Percentiles rank a stretch among this genome's conserved stretches.
phyloP scores from a whole-genome alignment of 2,888 invertebrate genomes.

The Choreutis nemorana region DNA sequence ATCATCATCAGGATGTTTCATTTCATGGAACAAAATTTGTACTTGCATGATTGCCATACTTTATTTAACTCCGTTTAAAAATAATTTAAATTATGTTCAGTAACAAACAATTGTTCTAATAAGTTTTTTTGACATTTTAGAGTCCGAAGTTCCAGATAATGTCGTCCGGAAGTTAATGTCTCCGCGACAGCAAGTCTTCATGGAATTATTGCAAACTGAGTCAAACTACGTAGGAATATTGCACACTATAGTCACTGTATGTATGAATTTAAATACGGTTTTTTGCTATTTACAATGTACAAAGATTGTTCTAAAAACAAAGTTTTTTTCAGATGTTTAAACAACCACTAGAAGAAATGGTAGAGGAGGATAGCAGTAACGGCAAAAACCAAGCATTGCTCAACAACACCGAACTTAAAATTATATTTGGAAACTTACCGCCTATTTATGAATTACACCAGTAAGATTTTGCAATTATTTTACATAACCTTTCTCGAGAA shows the following conservation, averaged over 20 bases:
- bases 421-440: constrained; percentile 94
- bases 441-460: constrained; percentile 94
- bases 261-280: constrained; percentile 12
- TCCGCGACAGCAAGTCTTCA: constrained; percentile 82
- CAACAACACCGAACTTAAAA: constrained; percentile 90
- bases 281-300: not conserved
- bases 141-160: constrained; percentile 68
- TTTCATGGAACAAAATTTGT: no score
- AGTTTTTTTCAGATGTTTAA: constrained; percentile 80
- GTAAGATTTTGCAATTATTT: constrained; percentile 62
- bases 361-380: constrained; percentile 75
- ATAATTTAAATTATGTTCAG: constrained; percentile 4
- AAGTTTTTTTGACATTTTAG: no score
- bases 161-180: constrained; percentile 74
- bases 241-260: constrained; percentile 89
- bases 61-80: no score
- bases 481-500: not conserved
- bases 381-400: constrained; percentile 74
- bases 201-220: constrained; percentile 96
- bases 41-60: no score
- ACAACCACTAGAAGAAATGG: constrained; percentile 87
- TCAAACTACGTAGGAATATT: constrained; percentile 97
- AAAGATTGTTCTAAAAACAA: constrained; percentile 4
- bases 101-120: no score
- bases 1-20: no score